Conservation (phyloP, 1,140 invertebrate genomes). For the Sitophilus oryzae region DNA sequence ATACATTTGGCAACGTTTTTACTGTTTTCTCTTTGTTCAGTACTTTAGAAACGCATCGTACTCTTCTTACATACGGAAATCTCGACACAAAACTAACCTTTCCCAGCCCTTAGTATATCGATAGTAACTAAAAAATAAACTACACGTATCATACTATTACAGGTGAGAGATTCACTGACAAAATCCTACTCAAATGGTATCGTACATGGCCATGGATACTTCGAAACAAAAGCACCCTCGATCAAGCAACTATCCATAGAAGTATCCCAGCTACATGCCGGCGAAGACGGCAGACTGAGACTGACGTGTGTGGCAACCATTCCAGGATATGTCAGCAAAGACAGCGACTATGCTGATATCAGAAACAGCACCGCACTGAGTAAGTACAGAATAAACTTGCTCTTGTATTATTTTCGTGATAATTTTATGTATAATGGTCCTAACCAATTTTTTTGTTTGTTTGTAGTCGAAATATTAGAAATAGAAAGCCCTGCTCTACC, state of each 20-base stretch:
- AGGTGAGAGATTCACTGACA: constrained; percentile 39
- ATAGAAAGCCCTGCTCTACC: background rate
- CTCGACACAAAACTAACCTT: too few relatives aligned
- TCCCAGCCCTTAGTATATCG: too few relatives aligned
- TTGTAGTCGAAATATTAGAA: background rate
- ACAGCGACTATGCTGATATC: constrained; percentile 61
- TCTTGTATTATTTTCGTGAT: too few relatives aligned
- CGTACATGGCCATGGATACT: constrained; percentile 39
- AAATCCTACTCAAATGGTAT: constrained; percentile 40
- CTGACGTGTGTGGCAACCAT: constrained; percentile 69
- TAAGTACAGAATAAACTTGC: too few relatives aligned
- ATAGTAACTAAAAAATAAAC: too few relatives aligned
- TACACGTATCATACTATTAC: too few relatives aligned
- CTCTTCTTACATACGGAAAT: too few relatives aligned
- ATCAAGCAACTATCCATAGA: constrained; percentile 54
- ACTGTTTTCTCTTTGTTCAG: too few relatives aligned
- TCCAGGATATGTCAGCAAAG: constrained; percentile 56
- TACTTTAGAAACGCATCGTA: too few relatives aligned
- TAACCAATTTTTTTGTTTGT: too few relatives aligned
- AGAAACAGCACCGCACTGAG: constrained; percentile 59
- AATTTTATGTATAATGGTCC: too few relatives aligned
- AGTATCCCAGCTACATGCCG: constrained; percentile 56
- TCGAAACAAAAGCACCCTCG: constrained; percentile 38
- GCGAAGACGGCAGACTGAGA: constrained; percentile 58
- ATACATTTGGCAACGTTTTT: too few relatives aligned